These are phyloP conservation scores for Planococcus citri DNA, from an alignment of 1,140 invertebrate genomes.

Conservation along the genomic window DNA sequence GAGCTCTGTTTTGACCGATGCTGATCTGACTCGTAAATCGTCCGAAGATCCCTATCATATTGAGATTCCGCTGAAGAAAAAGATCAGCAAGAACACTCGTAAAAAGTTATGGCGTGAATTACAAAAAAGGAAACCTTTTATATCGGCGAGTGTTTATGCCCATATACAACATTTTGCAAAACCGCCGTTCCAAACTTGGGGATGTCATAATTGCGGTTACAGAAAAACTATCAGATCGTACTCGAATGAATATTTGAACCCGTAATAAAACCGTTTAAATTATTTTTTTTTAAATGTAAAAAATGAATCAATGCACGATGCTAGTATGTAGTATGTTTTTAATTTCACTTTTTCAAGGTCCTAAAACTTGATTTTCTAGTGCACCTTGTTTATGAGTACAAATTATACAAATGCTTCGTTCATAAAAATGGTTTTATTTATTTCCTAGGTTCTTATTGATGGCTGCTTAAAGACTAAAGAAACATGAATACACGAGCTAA, in stretches of 20 bases:
- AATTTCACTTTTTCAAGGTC: no score
- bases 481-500: not conserved
- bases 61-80: not conserved
- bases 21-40: not conserved
- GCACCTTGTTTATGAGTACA: no score
- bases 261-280: no score
- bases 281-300: no score
- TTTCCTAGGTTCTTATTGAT: no score
- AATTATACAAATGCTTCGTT: no score
- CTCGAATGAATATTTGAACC: not conserved
- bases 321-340: no score
- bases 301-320: no score
- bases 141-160: not conserved
- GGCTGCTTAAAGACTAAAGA: not conserved
- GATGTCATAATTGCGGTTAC: not conserved
- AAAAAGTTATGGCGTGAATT: not conserved
- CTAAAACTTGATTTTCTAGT: no score
- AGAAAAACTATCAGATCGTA: not conserved
- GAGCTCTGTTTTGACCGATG: not conserved
- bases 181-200: not conserved
- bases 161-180: constrained; percentile 7
- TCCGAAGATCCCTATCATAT: not conserved
- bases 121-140: not conserved
- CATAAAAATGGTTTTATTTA: no score
- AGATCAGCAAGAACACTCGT: not conserved